A percentile compares a stretch with the other conserved stretches of the same genome.
These are phyloP conservation scores for Cryptoblepharus egeriae DNA, from an alignment of 2,797 vertebrate species.

Conservation along the genomic window DNA sequence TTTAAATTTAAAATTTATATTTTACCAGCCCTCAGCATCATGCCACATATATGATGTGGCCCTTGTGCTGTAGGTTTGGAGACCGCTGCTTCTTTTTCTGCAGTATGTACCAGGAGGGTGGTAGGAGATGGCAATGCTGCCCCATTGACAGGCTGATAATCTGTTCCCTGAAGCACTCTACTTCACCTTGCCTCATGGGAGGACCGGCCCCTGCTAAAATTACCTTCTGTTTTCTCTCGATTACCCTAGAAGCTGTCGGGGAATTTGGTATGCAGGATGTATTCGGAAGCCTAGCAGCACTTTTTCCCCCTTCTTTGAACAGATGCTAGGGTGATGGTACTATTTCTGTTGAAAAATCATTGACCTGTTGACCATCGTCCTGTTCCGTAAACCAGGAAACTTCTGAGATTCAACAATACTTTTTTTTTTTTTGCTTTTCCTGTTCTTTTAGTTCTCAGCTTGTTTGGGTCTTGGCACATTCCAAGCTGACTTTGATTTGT, in stretches of 20 bases:
- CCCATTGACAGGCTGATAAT: no score
- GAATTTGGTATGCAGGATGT: not conserved
- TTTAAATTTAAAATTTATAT: no score
- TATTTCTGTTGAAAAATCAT: not conserved
- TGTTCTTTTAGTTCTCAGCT: not conserved
- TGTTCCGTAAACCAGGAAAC: not conserved
- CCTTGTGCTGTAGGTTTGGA: no score
- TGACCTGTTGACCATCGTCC: not conserved
- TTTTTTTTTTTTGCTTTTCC: not conserved
- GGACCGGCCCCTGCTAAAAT: not conserved
- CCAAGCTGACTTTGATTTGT: not conserved
- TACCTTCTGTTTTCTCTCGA: not conserved
- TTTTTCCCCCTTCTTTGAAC: not conserved
- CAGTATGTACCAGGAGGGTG: no score
- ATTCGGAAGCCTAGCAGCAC: not conserved
- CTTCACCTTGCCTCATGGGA: no score
- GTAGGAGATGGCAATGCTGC: no score
- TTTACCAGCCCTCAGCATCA: no score
- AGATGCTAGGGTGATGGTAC: no score
- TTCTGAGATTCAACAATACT: not conserved
- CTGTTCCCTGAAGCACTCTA: no score
- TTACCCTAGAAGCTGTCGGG: not conserved
- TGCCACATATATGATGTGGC: no score
- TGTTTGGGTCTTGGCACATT: not conserved
- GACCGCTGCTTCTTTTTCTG: no score